These are phyloP conservation scores for Lepus americanus DNA, from an alignment of 2,113 vertebrate species.

Conservation along the genomic window DNA sequence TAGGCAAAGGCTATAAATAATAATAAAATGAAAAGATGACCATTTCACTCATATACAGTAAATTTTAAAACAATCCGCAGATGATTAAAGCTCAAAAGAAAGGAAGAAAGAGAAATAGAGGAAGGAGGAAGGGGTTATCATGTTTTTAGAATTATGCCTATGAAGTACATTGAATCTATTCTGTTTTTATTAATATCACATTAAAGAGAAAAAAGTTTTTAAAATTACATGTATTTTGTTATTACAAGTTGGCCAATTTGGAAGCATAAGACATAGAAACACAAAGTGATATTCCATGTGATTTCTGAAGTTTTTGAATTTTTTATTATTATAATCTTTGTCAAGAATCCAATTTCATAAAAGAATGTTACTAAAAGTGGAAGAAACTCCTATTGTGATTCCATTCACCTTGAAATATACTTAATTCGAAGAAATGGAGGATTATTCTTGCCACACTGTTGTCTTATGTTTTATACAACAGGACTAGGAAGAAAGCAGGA, in stretches of 20 bases:
- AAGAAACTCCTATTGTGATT: neutral
- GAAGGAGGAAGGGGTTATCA: too few relatives aligned
- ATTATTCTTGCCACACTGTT: neutral
- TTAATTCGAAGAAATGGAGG: neutral
- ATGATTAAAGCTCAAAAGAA: too few relatives aligned
- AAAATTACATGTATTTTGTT: neutral
- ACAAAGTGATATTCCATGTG: neutral
- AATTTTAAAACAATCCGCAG: too few relatives aligned
- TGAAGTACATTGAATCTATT: too few relatives aligned
- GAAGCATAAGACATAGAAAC: neutral
- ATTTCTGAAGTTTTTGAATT: neutral
- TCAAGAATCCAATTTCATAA: slow-evolving; percentile 46
- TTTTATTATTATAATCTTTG: neutral
- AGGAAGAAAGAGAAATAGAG: too few relatives aligned
- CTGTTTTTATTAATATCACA: too few relatives aligned
- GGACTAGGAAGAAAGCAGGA: neutral
- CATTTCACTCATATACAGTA: too few relatives aligned
- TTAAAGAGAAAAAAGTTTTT: too few relatives aligned
- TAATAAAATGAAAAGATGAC: too few relatives aligned
- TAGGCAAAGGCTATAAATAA: too few relatives aligned
- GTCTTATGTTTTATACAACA: neutral
- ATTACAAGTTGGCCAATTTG: neutral
- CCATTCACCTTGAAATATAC: neutral
- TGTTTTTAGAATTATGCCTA: too few relatives aligned
- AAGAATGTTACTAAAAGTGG: slow-evolving; percentile 22